phyloP scores from a whole-genome alignment of 2,888 invertebrate genomes.

The Mellilla xanthometata region DNA sequence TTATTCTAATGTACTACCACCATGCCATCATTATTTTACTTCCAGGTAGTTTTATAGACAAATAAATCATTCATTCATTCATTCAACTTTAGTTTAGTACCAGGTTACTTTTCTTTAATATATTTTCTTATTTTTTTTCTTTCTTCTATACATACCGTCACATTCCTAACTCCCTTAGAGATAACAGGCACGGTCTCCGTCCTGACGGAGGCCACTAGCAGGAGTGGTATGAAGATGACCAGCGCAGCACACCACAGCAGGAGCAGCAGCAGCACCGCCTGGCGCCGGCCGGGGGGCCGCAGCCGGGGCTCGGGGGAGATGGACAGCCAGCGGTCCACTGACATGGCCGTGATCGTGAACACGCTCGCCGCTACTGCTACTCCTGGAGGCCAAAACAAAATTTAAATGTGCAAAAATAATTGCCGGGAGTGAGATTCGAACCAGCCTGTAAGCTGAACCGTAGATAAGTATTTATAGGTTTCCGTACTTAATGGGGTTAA shows the following conservation, averaged over 20 bases:
- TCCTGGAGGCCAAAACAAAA: slow-evolving; percentile 68
- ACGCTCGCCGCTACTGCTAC: slow-evolving; percentile 90
- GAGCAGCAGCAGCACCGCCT: slow-evolving; percentile 84
- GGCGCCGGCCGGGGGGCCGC: slow-evolving; percentile 84
- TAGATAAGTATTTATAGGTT: too few relatives aligned
- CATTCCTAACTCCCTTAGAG: slow-evolving; percentile 54
- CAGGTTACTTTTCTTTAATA: too few relatives aligned
- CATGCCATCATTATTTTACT: too few relatives aligned
- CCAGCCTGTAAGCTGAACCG: too few relatives aligned
- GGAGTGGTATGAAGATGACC: slow-evolving; percentile 85
- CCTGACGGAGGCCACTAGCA: slow-evolving; percentile 73
- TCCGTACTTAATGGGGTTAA: too few relatives aligned
- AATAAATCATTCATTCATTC: too few relatives aligned
- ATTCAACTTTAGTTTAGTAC: too few relatives aligned
- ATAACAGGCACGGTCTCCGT: slow-evolving; percentile 66
- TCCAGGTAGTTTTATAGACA: too few relatives aligned
- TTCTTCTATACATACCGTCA: slow-evolving; percentile 66
- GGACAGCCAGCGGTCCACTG: slow-evolving; percentile 89
- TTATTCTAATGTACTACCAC: too few relatives aligned
- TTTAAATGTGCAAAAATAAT: too few relatives aligned
- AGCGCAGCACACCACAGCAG: slow-evolving; percentile 86
- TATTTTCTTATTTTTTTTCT: too few relatives aligned
- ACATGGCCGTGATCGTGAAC: slow-evolving; percentile 90
- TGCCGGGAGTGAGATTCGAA: too few relatives aligned
- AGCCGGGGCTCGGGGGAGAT: slow-evolving; percentile 85